These are phyloP conservation scores for Pangasianodon hypophthalmus DNA, from an alignment of 2,113 vertebrate species.

Conservation along the genomic window DNA sequence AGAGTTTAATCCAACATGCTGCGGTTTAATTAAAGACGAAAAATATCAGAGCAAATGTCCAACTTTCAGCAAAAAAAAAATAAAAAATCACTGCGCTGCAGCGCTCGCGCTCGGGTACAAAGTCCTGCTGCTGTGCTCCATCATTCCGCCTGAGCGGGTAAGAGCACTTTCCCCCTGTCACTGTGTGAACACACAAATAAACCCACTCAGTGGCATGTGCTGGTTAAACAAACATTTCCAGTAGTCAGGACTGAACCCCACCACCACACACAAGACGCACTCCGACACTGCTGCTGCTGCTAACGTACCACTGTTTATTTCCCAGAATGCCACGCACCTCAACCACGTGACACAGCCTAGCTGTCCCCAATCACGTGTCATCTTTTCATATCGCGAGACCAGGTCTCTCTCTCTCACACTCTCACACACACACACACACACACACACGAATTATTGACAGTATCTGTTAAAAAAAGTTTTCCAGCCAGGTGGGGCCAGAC, in stretches of 20 bases:
- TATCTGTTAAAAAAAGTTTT: too few species aligned
- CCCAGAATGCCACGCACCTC: slow-evolving; percentile 73
- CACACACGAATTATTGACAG: too few species aligned
- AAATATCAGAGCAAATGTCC: background rate
- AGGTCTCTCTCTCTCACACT: too few species aligned
- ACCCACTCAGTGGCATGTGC: background rate
- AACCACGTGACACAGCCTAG: slow-evolving; percentile 58
- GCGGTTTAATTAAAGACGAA: background rate
- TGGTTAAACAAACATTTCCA: background rate
- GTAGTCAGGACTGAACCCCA: background rate
- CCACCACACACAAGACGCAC: background rate
- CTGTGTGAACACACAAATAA: too few species aligned
- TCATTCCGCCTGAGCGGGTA: background rate
- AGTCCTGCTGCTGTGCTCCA: slow-evolving; percentile 23
- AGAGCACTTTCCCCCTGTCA: background rate
- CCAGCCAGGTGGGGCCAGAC: too few species aligned
- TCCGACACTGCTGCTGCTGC: slow-evolving; percentile 46
- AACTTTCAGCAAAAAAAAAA: background rate
- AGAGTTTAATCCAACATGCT: background rate
- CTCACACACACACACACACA: background rate
- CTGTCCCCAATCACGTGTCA: slow-evolving; percentile 53
- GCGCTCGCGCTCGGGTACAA: background rate
- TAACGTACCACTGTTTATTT: slow-evolving; percentile 74
- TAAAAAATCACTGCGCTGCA: background rate
- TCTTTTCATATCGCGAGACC: slow-evolving; percentile 63